A percentile compares a stretch with the other conserved stretches of the same genome.
phyloP scores from a whole-genome alignment of 2,888 invertebrate genomes.

The Capitulum mitella region DNA sequence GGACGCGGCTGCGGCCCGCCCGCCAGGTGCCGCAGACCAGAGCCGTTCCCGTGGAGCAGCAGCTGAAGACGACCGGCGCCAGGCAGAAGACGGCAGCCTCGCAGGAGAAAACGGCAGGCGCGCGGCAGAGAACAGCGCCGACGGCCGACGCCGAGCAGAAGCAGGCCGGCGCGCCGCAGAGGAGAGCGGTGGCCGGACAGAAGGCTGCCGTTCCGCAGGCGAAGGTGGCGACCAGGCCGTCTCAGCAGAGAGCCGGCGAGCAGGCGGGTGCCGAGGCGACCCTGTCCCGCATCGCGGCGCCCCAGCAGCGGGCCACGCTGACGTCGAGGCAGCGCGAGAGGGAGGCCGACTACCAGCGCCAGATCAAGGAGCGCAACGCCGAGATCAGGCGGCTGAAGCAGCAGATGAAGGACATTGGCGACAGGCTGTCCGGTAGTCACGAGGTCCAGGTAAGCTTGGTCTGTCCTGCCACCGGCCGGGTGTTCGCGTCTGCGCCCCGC shows the following conservation, averaged over 20 bases:
- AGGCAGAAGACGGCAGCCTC: not conserved
- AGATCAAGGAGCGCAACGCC: conserved; percentile 36
- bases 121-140: not conserved
- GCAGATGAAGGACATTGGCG: conserved; percentile 33
- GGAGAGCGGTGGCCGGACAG: not conserved
- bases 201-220: too few relatives aligned
- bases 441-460: conserved; percentile 25
- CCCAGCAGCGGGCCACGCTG: conserved; percentile 8
- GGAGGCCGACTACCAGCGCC: conserved; percentile 35
- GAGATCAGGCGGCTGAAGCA: conserved; percentile 34
- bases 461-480: too few relatives aligned
- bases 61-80: not conserved
- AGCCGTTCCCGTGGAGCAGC: not conserved
- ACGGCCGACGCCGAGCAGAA: too few relatives aligned
- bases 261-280: too few relatives aligned
- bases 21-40: not conserved
- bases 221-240: not conserved
- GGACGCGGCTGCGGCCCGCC: not conserved
- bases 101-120: not conserved
- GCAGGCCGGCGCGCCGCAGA: not conserved
- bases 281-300: too few relatives aligned
- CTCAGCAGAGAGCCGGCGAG: too few relatives aligned
- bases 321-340: conserved; percentile 38
- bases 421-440: conserved; percentile 34
- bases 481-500: too few relatives aligned